A percentile compares a stretch with the other conserved stretches of the same genome.
Evolutionary conservation across 1,140 invertebrate genomes (phyloP).

Genomic region (Aphidius gifuensis): DNA sequence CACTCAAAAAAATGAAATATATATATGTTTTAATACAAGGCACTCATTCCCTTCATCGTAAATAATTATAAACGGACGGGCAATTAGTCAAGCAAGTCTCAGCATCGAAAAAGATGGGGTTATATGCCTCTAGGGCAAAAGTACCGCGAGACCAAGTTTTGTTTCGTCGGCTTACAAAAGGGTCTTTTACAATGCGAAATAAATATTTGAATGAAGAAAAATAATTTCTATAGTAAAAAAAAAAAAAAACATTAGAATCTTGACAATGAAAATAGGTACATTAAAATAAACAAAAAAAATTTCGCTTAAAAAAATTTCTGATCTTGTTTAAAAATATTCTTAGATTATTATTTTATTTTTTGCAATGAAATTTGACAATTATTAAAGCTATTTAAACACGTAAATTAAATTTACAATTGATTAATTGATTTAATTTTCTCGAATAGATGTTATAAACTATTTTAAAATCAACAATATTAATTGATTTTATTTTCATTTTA

Average conservation of each 20-base stretch:
- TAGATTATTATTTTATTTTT: background rate
- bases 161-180: constrained; percentile 2
- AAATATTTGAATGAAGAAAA: constrained; percentile 14
- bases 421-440: too few relatives aligned
- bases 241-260: constrained; percentile 3
- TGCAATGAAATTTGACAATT: too few relatives aligned
- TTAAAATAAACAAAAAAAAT: background rate
- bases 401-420: too few relatives aligned
- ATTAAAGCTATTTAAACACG: too few relatives aligned
- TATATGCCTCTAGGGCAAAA: background rate
- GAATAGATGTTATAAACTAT: too few relatives aligned
- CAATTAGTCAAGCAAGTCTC: constrained; percentile 22
- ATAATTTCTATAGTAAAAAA: background rate
- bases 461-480: too few relatives aligned
- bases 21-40: too few relatives aligned
- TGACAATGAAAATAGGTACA: background rate
- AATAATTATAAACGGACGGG: constrained; percentile 19
- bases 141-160: background rate
- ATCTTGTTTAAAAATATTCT: background rate
- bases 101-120: background rate
- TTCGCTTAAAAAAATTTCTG: constrained; percentile 5
- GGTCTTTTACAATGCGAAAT: background rate
- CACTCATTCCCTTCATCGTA: background rate
- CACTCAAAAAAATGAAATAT: too few relatives aligned
- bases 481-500: too few relatives aligned